A percentile compares a stretch with the other conserved stretches of the same genome.
These are phyloP conservation scores for Diplazon laetatorius DNA, from an alignment of 2,888 invertebrate genomes.

Conservation along the genomic window DNA sequence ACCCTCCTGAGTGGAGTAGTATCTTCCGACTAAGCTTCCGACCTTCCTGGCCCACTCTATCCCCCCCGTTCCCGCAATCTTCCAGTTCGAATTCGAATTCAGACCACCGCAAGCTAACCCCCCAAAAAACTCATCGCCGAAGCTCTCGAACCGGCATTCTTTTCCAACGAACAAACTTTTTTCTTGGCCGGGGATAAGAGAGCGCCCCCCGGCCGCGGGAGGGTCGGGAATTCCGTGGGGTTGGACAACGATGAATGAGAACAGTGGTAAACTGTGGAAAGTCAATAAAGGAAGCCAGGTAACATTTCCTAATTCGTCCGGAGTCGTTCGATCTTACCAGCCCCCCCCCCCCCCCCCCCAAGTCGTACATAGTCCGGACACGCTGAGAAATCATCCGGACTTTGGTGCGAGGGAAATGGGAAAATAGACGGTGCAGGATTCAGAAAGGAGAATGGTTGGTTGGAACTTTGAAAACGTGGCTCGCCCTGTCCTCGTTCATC, in stretches of 20 bases:
- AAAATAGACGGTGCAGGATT: slow-evolving; percentile 12
- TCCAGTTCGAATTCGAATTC: neutral
- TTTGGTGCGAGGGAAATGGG: slow-evolving; percentile 36
- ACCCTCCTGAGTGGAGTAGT: slow-evolving; percentile 69
- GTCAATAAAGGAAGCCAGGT: neutral
- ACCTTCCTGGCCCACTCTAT: too few species aligned
- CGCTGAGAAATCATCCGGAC: slow-evolving; percentile 48
- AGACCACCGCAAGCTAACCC: slow-evolving; percentile 12
- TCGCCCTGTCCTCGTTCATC: slow-evolving; percentile 51
- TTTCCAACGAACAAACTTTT: slow-evolving; percentile 45
- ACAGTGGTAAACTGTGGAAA: neutral
- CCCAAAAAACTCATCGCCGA: slow-evolving; percentile 40
- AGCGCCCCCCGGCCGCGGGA: too few species aligned
- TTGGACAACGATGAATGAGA: slow-evolving; percentile 1
- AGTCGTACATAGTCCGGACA: slow-evolving; percentile 18
- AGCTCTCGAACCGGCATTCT: slow-evolving; percentile 37
- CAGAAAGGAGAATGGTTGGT: neutral
- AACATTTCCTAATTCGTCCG: slow-evolving; percentile 47
- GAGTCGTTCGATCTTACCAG: slow-evolving; percentile 38
- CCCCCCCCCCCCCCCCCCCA: too few species aligned
- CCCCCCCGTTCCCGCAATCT: too few species aligned
- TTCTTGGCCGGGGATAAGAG: neutral
- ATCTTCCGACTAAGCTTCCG: neutral
- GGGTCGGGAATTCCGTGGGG: neutral
- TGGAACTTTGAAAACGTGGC: slow-evolving; percentile 53